Evolutionary conservation across 1,140 invertebrate species (phyloP).

Genomic region (Ruditapes philippinarum): DNA sequence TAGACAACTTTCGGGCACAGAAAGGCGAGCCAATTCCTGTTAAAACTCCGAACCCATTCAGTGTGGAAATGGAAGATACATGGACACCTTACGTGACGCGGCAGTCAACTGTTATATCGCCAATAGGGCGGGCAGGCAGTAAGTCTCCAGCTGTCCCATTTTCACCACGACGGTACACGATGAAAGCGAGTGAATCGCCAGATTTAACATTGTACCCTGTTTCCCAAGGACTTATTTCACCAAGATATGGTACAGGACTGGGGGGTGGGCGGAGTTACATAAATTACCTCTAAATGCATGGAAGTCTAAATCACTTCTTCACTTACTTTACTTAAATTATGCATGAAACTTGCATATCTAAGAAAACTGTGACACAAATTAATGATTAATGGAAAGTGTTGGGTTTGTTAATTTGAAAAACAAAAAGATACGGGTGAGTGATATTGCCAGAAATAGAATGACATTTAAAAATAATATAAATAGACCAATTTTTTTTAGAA

Average conservation of each 20-base stretch:
- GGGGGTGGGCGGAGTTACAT: slow-evolving; percentile 48
- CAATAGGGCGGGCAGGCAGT: slow-evolving; percentile 10
- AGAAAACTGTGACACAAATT: not conserved
- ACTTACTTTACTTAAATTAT: not conserved
- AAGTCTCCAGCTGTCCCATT: slow-evolving; percentile 47
- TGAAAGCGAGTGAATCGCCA: slow-evolving; percentile 54
- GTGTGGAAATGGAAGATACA: slow-evolving; percentile 61
- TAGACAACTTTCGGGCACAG: slow-evolving; percentile 66
- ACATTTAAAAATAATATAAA: too few relatives aligned
- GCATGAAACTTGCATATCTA: not conserved
- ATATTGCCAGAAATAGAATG: too few relatives aligned
- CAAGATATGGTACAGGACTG: slow-evolving; percentile 35
- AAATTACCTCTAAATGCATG: slow-evolving; percentile 57
- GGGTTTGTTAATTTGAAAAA: too few relatives aligned
- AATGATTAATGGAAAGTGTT: not conserved
- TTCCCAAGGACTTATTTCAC: slow-evolving; percentile 50
- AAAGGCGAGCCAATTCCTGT: slow-evolving; percentile 64
- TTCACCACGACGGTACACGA: slow-evolving; percentile 31
- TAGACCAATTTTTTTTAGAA: too few relatives aligned
- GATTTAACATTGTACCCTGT: slow-evolving; percentile 61
- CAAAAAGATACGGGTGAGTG: too few relatives aligned
- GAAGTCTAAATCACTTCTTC: not conserved
- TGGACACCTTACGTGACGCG: slow-evolving; percentile 64
- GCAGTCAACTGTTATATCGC: slow-evolving; percentile 57
- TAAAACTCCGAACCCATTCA: slow-evolving; percentile 64